Evolutionary conservation across 1,140 invertebrate species (phyloP).

Genomic region (Drosophila santomea): DNA sequence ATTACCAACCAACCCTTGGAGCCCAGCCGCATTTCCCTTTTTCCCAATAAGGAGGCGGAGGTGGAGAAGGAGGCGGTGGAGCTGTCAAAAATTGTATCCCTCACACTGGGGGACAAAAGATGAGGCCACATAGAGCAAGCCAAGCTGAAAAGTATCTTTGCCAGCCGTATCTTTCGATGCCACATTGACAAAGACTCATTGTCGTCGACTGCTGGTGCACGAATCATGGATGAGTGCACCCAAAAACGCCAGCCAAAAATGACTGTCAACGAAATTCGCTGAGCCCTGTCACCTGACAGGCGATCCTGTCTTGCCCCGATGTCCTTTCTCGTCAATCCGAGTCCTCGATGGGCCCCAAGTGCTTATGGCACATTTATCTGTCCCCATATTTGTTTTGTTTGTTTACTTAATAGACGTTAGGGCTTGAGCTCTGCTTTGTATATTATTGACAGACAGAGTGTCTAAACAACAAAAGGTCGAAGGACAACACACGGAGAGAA

Average conservation of each 20-base stretch:
- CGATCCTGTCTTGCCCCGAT: slow-evolving; percentile 14
- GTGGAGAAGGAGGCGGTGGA: slow-evolving; percentile 23
- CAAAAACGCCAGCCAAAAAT: slow-evolving; percentile 29
- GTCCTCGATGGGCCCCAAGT: slow-evolving; percentile 47
- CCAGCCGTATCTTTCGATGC: slow-evolving; percentile 38
- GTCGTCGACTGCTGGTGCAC: slow-evolving; percentile 23
- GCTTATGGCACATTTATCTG: slow-evolving; percentile 61
- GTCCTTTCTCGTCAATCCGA: slow-evolving; percentile 22
- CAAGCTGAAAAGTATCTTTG: slow-evolving; percentile 68
- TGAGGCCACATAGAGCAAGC: slow-evolving; percentile 52
- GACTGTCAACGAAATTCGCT: slow-evolving; percentile 53
- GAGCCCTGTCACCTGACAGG: slow-evolving; percentile 22
- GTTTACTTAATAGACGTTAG: slow-evolving; percentile 62
- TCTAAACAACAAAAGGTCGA: slow-evolving; percentile 25
- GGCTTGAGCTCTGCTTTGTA: slow-evolving; percentile 49
- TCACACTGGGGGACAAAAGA: slow-evolving; percentile 14
- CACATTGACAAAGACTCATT: slow-evolving; percentile 39
- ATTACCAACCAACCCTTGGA: slow-evolving; percentile 58
- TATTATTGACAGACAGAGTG: slow-evolving; percentile 55
- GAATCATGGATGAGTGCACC: slow-evolving; percentile 57
- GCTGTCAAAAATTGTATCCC: slow-evolving; percentile 65
- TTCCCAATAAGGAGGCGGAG: slow-evolving; percentile 25
- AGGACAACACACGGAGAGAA: slow-evolving; percentile 15
- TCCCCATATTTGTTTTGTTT: slow-evolving; percentile 53
- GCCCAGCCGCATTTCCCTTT: background rate